Percentiles rank a stretch among this genome's conserved stretches.
phyloP scores from a whole-genome alignment of 2,888 invertebrate species.

The Rhamphomyia laevipes region DNA sequence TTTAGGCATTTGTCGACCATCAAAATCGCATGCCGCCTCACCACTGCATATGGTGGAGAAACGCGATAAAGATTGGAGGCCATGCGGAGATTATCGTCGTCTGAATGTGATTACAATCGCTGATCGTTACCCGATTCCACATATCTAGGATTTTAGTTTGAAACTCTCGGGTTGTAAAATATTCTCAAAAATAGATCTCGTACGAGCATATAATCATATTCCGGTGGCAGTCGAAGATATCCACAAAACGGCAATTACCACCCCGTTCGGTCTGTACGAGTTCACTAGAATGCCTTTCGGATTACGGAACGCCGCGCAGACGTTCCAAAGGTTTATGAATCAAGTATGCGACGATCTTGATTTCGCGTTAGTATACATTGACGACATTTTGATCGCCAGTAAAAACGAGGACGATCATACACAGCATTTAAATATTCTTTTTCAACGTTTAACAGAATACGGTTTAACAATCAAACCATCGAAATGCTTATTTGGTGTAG shows the following conservation, averaged over 20 bases:
- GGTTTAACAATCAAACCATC: conserved; percentile 15
- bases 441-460: conserved; percentile 13
- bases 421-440: conserved; percentile 13
- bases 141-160: not conserved
- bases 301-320: conserved; percentile 23
- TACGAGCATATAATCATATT: conserved; percentile 18
- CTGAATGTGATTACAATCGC: not conserved
- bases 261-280: conserved; percentile 26
- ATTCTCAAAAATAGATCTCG: conserved; percentile 19
- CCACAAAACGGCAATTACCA: conserved; percentile 16
- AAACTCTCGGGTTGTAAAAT: conserved; percentile 12
- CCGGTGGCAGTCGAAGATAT: not conserved
- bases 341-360: conserved; percentile 15
- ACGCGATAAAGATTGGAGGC: not conserved
- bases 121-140: not conserved
- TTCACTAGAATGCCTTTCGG: conserved; percentile 24
- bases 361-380: conserved; percentile 17
- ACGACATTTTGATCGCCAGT: conserved; percentile 19
- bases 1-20: not conserved
- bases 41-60: not conserved
- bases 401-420: conserved; percentile 11
- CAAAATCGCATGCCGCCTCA: not conserved
- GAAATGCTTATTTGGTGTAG: conserved; percentile 3
- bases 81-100: not conserved
- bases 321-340: conserved; percentile 25